Percentiles rank a stretch among this genome's conserved stretches.
Conservation (phyloP, 2,797 vertebrate species). For the Dicrostonyx torquatus region DNA sequence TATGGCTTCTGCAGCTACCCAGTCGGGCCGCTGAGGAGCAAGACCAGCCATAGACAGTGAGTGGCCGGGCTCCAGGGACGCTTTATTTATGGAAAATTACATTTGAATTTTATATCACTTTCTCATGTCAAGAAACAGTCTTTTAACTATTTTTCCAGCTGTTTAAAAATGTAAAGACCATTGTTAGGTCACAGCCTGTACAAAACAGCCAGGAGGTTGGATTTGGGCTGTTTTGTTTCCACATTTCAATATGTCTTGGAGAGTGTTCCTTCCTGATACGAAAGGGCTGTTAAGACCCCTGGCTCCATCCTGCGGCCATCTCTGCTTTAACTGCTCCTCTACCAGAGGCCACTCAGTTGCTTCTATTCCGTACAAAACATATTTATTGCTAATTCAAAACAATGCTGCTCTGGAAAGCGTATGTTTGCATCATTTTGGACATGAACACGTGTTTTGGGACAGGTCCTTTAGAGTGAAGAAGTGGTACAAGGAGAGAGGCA, state of each 20-base stretch:
- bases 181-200: not conserved
- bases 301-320: not conserved
- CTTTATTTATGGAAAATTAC: constrained; percentile 65
- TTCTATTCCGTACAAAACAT: constrained; percentile 40
- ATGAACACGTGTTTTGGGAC: not conserved
- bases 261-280: not conserved
- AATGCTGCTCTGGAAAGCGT: not conserved
- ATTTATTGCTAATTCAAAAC: constrained; percentile 39
- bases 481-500: not conserved
- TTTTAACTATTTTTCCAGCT: constrained; percentile 21
- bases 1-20: constrained; percentile 36
- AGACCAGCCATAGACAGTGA: not conserved
- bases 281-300: not conserved
- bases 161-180: constrained; percentile 44
- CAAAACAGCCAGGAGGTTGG: not conserved
- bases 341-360: not conserved
- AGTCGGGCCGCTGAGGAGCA: not conserved
- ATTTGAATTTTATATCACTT: constrained; percentile 64
- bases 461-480: not conserved
- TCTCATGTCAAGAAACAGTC: constrained; percentile 60
- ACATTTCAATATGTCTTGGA: not conserved
- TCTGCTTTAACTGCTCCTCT: not conserved
- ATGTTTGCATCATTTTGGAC: not conserved
- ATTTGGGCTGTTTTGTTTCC: not conserved
- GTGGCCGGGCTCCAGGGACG: constrained; percentile 19